A percentile compares a stretch with the other conserved stretches of the same genome.
These are phyloP conservation scores for Drosophila auraria DNA, from an alignment of 1,140 invertebrate species.

Conservation along the genomic window DNA sequence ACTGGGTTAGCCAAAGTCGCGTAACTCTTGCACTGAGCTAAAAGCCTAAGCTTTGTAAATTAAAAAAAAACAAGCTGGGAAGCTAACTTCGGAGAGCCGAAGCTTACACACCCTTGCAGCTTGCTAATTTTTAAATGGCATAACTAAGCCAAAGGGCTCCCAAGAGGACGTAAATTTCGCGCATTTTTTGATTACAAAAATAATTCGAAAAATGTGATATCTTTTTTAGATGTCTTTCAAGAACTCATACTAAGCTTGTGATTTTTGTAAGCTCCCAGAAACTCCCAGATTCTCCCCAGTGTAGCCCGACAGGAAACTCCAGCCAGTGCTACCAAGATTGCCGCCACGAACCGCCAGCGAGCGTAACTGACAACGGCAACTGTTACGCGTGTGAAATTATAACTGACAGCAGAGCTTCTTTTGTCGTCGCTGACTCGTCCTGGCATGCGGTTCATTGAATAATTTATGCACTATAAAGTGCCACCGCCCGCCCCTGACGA, in stretches of 20 bases:
- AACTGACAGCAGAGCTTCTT: slow-evolving; percentile 75
- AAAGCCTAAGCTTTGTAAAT: background rate
- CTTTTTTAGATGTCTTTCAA: background rate
- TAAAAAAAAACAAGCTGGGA: too few relatives aligned
- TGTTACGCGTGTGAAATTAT: slow-evolving; percentile 66
- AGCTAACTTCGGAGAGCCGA: too few relatives aligned
- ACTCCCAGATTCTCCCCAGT: background rate
- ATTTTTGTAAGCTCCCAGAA: too few relatives aligned
- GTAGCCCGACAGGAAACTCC: slow-evolving; percentile 13
- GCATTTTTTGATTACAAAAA: too few relatives aligned
- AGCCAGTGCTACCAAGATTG: slow-evolving; percentile 3
- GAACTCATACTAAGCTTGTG: too few relatives aligned
- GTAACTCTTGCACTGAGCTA: background rate
- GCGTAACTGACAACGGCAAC: slow-evolving; percentile 40
- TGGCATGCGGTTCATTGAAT: slow-evolving; percentile 75
- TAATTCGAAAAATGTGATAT: too few relatives aligned
- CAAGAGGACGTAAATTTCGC: too few relatives aligned
- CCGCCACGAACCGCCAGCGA: slow-evolving; percentile 17
- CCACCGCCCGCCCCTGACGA: slow-evolving; percentile 5
- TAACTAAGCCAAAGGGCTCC: too few relatives aligned
- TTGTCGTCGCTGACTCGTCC: slow-evolving; percentile 59
- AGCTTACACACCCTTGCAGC: too few relatives aligned
- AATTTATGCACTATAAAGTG: slow-evolving; percentile 79
- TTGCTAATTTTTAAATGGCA: too few relatives aligned
- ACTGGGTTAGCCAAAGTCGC: slow-evolving; percentile 61